Base-by-base conservation (phyloP, 2,113 vertebrate species). In the Urocolius indicus region DNA sequence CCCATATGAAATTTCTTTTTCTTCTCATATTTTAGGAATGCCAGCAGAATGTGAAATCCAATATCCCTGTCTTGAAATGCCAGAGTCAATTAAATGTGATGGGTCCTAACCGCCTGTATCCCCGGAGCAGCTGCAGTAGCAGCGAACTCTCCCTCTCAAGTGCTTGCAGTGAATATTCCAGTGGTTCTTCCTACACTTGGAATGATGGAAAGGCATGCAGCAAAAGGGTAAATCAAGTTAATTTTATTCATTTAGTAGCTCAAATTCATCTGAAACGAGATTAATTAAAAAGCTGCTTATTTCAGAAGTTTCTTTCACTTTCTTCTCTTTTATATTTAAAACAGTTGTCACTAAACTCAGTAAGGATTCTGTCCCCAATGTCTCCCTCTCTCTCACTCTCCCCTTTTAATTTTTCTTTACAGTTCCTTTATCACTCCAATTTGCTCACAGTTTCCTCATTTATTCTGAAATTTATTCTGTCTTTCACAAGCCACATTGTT, bases 91-190 rank as follows among this genome's bases (percentile, higher is more conserved):
- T 97, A 97, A 98, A 96, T 62, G 61, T 97, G 93, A 97, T 97
- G 5, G 94, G 97, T 38, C 96, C 98, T 3, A 94, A 96, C 26
- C 97, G 93, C 16, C 91, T 98, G 10, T 99, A 98, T 96, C 98
- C 98, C 48, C 98, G 98, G 92, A 99, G 99, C 98, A 99, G 98
- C 97, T 98, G 99, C 92, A 99, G 99, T 67, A 99, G 98, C 94
- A 99, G 99, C 48, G 99, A 99, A 89, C 93, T 99, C 38, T 99
- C 99, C 41, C 98, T 99, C 85, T 99, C 99, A 6, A 99, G 99
- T 59, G 98, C 98, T 51, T 99, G 99, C 98, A 99, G 99, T 15
- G 99, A 99, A 95, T 98, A 98, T 97, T 99, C 99, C 98, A 99
- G 99, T 10, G 97, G 99, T 94, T 99, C 99, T 24, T 99, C 99